A percentile compares a stretch with the other conserved stretches of the same genome.
Evolutionary conservation across 2,888 invertebrate genomes (phyloP).

Genomic region (Trissolcus japonicus): DNA sequence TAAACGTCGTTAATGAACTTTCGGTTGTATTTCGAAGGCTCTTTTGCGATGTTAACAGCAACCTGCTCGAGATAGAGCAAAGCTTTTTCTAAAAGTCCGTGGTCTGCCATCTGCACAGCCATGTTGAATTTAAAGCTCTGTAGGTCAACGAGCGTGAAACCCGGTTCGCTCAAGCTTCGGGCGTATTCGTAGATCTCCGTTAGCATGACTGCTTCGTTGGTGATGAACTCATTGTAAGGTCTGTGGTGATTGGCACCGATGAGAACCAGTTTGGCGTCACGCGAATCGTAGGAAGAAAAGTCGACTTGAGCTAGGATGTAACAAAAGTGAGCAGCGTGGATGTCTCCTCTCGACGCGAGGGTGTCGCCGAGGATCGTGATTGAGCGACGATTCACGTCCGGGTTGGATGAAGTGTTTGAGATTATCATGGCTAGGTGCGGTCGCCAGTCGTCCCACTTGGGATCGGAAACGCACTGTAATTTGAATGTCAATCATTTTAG

Average conservation of each 20-base stretch:
- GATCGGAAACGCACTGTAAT: constrained; percentile 80
- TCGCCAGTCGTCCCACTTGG: constrained; percentile 94
- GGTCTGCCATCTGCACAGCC: constrained; percentile 86
- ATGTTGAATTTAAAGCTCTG: constrained; percentile 91
- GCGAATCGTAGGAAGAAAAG: constrained; percentile 77
- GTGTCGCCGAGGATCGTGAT: constrained; percentile 86
- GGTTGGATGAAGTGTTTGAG: constrained; percentile 86
- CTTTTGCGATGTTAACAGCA: constrained; percentile 81
- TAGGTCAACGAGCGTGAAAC: constrained; percentile 83
- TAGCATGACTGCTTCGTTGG: constrained; percentile 91
- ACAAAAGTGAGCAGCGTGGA: constrained; percentile 96
- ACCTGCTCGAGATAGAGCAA: constrained; percentile 90
- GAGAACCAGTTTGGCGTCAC: constrained; percentile 84
- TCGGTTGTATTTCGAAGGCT: constrained; percentile 78
- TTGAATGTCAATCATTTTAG: neutral
- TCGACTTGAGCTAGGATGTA: constrained; percentile 90
- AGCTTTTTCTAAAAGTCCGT: constrained; percentile 87
- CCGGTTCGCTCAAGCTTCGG: constrained; percentile 85
- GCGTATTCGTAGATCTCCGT: constrained; percentile 98
- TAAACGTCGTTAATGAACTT: constrained; percentile 78
- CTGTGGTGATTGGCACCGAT: constrained; percentile 84
- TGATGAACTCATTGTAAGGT: constrained; percentile 83
- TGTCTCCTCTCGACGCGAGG: constrained; percentile 84
- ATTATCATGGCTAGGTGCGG: constrained; percentile 97
- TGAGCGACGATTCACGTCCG: constrained; percentile 87